Evolutionary conservation across 2,113 vertebrate species (phyloP), one percentile per base, ranked within the genome.

Genomic region (Nipponia nippon): DNA sequence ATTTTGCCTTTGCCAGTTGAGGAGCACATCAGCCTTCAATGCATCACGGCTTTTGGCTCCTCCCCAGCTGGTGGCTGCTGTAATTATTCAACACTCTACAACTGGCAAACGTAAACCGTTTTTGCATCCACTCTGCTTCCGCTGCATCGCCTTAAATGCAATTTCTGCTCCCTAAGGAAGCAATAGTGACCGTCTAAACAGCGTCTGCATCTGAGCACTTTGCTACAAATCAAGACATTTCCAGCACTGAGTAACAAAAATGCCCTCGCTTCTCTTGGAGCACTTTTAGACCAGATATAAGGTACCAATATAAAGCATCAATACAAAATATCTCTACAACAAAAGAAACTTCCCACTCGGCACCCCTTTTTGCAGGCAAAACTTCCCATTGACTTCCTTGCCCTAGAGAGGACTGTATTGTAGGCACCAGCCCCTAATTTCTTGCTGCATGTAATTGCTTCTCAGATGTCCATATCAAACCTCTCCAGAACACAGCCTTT

Each of bases 101-200:
- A 16, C 27, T 16, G 52, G 73, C 36, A 61, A 55, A 83, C 0
- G 4, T 6, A 46, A 96, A 65, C 32, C 18, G 1, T 16, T 88
- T 80, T 80, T 27, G 59, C 50, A 81, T 11, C 59, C 42, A 2
- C 61, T 44, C 67, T 78, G 32, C 59, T 78, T 42, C 70, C n/a
- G 9, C 40, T 40, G 30, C 61, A 34, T 61, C 0, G 0, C 62
- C 29, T 23, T 27, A 49, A 80, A 84, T 13, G 25, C 56, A 16
- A 26, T 36, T 87, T 32, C 72, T 73, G 49, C 30, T 62, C 36
- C 80, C 27, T 21, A 11, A 55, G 52, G 76, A 92, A 93, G 59
- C 23, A 29, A 16, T 0, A 63, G 26, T 0, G 16, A n/a, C 44
- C 4, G 0, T 22, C 49, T 59, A 13, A 58, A 36, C 15, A 6